Evolutionary conservation across 2,113 vertebrate genomes (phyloP), one percentile per base, ranked within the genome.

Genomic region (Plectropomus leopardus): DNA sequence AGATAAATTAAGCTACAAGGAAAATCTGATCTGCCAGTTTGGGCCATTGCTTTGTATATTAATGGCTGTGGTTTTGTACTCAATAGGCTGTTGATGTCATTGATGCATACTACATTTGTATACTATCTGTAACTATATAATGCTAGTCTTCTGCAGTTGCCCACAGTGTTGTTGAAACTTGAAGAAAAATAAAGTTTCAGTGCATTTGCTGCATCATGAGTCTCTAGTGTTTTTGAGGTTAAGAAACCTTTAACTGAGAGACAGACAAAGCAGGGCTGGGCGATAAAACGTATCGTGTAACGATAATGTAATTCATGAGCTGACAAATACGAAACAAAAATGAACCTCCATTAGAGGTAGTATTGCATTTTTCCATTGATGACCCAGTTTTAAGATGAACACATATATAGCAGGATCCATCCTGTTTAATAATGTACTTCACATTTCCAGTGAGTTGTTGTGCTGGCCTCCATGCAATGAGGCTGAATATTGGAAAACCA

Each of bases 361-460:
- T 14, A 64, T 26, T 61, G 24, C 1, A 40, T 28, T 47, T n/a
- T n/a, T 13, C 28, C n/a, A 26, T n/a, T 66, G 23, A 70, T 24
- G 50, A 60, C 17, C 72, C 7, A 15, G 28, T 40, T 63, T 30
- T 42, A 23, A 55, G 40, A 19, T 0, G 1, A 55, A 17, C 26
- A 23, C 23, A 69, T 61, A 60, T 53, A 45, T 45, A 42, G 61
- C 42, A 28, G 61, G 40, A 45, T 15, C 19, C 24, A 6, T 26
- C 54, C 7, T 81, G 58, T 47, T 68, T 16, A 9, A 66, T 48
- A 67, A 42, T 40, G 30, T 55, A 76, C 26, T 17, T 65, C 4
- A 17, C 48, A 15, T 48, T 10, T 36, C 24, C 11, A 19, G n/a
- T 69, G 10, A 14, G 28, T 70, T 15, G 8, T 28, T 55, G 23